A percentile compares a stretch with the other conserved stretches of the same genome.
These are phyloP conservation scores for Nasonia oneida DNA, from an alignment of 2,888 invertebrate genomes.

Conservation along the genomic window DNA sequence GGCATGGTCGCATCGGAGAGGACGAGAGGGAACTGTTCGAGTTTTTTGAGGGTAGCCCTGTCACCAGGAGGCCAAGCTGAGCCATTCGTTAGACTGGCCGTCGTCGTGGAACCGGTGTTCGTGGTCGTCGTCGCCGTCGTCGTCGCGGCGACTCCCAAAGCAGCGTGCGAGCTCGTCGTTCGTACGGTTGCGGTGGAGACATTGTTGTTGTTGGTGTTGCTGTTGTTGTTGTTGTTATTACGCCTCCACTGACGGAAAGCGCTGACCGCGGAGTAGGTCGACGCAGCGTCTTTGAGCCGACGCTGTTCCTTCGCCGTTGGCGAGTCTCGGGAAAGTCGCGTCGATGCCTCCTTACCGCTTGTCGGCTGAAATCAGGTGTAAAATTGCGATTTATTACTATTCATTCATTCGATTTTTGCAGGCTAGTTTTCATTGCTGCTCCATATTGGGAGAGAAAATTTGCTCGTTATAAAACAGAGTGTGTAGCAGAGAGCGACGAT, in stretches of 20 bases:
- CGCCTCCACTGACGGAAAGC: constrained; percentile 75
- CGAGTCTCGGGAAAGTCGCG: constrained; percentile 52
- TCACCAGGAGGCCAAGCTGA: constrained; percentile 43
- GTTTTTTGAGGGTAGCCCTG: constrained; percentile 64
- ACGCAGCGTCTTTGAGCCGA: constrained; percentile 66
- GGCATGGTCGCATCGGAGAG: constrained; percentile 74
- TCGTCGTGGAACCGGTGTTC: constrained; percentile 6
- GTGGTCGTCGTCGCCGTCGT: background rate
- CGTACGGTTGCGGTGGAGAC: constrained; percentile 67
- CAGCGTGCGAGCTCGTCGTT: constrained; percentile 64
- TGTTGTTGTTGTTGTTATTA: constrained; percentile 47
- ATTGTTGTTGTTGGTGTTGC: constrained; percentile 4
- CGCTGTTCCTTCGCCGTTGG: constrained; percentile 67
- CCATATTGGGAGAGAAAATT: background rate
- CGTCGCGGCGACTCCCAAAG: background rate
- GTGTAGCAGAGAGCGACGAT: background rate
- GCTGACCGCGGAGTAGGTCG: constrained; percentile 67
- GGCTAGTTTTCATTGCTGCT: background rate
- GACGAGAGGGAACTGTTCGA: constrained; percentile 74
- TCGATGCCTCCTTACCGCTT: constrained; percentile 67
- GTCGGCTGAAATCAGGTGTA: constrained; percentile 68
- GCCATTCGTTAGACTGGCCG: background rate
- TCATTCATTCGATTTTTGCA: background rate
- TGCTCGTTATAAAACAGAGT: background rate
- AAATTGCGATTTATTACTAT: background rate